phyloP scores from a whole-genome alignment of 23 tunicate species.

The Pegea sp. region DNA sequence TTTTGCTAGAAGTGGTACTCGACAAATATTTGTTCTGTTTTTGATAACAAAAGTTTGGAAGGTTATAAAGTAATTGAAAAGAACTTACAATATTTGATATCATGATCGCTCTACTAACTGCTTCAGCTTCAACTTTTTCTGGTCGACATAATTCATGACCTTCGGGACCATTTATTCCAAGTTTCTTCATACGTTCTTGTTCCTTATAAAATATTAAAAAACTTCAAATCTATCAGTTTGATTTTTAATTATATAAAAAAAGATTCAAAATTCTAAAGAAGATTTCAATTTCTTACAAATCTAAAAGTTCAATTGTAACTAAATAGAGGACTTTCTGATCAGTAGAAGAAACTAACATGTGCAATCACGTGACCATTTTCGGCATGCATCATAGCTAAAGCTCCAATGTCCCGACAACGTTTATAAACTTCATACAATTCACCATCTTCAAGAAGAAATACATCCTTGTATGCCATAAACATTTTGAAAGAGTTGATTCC shows the following conservation, averaged over 20 bases:
- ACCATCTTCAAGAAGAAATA: slow-evolving; percentile 72
- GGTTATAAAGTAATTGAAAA: too few species aligned
- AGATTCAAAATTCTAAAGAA: too few species aligned
- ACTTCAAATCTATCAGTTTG: too few species aligned
- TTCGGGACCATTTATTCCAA: slow-evolving; percentile 91
- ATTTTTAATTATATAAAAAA: too few species aligned
- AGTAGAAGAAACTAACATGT: too few species aligned
- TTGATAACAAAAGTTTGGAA: too few species aligned
- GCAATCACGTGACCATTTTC: slow-evolving; percentile 91
- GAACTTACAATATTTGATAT: slow-evolving; percentile 49
- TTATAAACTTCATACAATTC: slow-evolving; percentile 76
- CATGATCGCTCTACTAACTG: slow-evolving; percentile 45
- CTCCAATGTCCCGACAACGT: slow-evolving; percentile 55
- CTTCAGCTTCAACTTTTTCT: slow-evolving; percentile 87
- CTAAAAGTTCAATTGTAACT: too few species aligned
- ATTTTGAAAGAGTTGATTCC: slow-evolving; percentile 79
- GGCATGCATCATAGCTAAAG: slow-evolving; percentile 86
- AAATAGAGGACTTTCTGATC: too few species aligned
- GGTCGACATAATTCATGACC: slow-evolving; percentile 96
- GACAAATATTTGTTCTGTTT: too few species aligned
- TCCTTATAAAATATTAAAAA: too few species aligned
- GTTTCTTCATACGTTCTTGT: slow-evolving; percentile 42
- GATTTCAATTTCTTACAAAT: too few species aligned
- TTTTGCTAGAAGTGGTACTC: too few species aligned
- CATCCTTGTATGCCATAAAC: slow-evolving; percentile 98